These are phyloP conservation scores for Rhimphoctona megacephalus DNA, from an alignment of 2,888 invertebrate species.

Conservation along the genomic window DNA sequence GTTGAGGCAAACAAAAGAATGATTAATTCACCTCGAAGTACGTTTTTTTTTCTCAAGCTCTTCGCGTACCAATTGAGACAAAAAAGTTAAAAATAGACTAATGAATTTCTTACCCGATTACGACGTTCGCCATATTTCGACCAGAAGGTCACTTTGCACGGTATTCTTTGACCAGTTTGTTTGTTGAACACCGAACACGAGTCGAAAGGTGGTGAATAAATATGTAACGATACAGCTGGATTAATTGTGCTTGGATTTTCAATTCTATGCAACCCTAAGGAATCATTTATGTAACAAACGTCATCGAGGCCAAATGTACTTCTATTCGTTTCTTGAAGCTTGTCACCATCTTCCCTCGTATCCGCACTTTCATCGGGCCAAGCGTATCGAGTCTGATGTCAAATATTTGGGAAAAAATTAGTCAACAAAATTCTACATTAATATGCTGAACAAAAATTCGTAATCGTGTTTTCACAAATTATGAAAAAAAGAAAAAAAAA, in stretches of 20 bases:
- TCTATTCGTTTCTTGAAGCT: constrained; percentile 89
- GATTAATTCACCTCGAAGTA: constrained; percentile 6
- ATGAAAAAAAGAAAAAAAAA: too few relatives aligned
- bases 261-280: constrained; percentile 97
- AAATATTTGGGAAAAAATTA: not conserved
- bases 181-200: constrained; percentile 96
- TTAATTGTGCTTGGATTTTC: constrained; percentile 97
- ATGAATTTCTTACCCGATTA: constrained; percentile 86
- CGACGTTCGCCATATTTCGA: constrained; percentile 94
- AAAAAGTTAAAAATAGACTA: not conserved
- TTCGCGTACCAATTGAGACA: not conserved
- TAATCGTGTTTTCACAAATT: not conserved
- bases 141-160: constrained; percentile 94
- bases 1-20: constrained; percentile 28
- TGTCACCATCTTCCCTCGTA: constrained; percentile 84
- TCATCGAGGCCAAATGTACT: constrained; percentile 90
- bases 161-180: constrained; percentile 92
- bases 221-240: constrained; percentile 95
- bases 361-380: constrained; percentile 88
- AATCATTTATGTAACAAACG: constrained; percentile 98
- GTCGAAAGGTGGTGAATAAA: constrained; percentile 97
- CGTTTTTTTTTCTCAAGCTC: not conserved
- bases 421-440: not conserved
- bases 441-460: not conserved
- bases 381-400: constrained; percentile 87